These are phyloP conservation scores for Anas platyrhynchos DNA, from an alignment of 2,113 vertebrate genomes.

Conservation along the genomic window DNA sequence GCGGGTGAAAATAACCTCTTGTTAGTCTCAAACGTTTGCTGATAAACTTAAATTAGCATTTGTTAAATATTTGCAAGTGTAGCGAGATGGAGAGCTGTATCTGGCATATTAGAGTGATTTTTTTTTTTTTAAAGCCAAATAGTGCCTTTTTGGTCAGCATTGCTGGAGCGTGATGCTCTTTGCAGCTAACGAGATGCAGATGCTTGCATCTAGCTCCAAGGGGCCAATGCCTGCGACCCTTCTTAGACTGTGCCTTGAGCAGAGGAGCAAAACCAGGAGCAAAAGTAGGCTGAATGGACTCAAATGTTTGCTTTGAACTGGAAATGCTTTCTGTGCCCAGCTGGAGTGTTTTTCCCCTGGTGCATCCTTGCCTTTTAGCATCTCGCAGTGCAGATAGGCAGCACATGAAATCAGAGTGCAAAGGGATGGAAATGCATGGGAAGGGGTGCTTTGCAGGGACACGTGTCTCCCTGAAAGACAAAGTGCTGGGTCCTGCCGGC, in stretches of 20 bases:
- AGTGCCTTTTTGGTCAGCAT: background rate
- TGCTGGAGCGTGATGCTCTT: background rate
- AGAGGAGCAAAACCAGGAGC: background rate
- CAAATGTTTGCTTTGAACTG: background rate
- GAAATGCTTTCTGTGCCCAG: background rate
- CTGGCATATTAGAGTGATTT: rapidly evolving
- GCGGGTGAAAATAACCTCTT: background rate
- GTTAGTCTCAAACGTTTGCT: no score
- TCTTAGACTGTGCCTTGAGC: background rate
- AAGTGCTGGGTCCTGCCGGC: background rate
- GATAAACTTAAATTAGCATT: background rate
- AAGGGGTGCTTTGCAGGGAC: background rate
- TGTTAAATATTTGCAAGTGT: background rate
- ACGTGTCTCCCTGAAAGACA: background rate
- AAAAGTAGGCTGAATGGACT: background rate
- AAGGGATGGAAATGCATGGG: background rate
- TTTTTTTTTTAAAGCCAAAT: background rate
- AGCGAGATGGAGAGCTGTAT: background rate
- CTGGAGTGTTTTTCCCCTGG: background rate
- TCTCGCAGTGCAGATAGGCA: background rate
- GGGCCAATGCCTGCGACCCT: no score
- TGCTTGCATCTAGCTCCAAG: background rate
- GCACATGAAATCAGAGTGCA: no score
- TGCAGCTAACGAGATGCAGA: background rate
- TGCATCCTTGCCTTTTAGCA: background rate